Base-by-base conservation (phyloP, 2,113 vertebrate genomes). In the Gorilla gorilla region DNA sequence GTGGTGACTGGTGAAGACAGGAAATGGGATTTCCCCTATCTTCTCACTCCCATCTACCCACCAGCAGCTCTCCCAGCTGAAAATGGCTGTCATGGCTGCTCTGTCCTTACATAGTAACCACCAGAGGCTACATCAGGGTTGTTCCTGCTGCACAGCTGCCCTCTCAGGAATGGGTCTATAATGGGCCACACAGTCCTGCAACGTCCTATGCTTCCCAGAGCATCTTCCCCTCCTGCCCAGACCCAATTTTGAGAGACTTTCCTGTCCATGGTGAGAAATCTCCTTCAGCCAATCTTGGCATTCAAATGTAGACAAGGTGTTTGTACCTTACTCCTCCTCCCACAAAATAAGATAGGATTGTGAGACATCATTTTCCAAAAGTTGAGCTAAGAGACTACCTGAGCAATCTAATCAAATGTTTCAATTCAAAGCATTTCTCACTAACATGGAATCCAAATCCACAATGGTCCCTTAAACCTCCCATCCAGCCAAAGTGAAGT, bases 371-470 rank as follows among this genome's bases (percentile, higher is more conserved):
- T 68, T 83, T 93, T 45, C 16, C 48, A 81, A 78, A 95, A 25
- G 11, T 7, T 76, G 70, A 94, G 8, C 12, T 64, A 55, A 92
- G 30, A 75, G 45, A 72, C 55, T 48, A 50, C 38, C 5, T 40
- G 27, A 93, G 48, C 17, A 75, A 79, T 70, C 90, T 22, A 72
- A 68, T 55, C 70, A 85, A 90, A 43, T 22, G 25, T 90, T 87
- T 81, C 43, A 68, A 43, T 30, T 97, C 12, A 45, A 85, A 97
- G 25, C 14, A 68, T 57, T 92, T 93, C 80, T 95, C 8, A 38
- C 8, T 8, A 57, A 50, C 1, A 27, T 64, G 25, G 50, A 95
- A 95, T 76, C 27, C 57, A 94, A 85, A 80, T 17, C 8, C 30
- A 40, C 5, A 9, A 17, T 40, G 23, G 43, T 25, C 3, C 23